Base-by-base conservation (phyloP, 1,140 invertebrate species). In the Nephotettix cincticeps region DNA sequence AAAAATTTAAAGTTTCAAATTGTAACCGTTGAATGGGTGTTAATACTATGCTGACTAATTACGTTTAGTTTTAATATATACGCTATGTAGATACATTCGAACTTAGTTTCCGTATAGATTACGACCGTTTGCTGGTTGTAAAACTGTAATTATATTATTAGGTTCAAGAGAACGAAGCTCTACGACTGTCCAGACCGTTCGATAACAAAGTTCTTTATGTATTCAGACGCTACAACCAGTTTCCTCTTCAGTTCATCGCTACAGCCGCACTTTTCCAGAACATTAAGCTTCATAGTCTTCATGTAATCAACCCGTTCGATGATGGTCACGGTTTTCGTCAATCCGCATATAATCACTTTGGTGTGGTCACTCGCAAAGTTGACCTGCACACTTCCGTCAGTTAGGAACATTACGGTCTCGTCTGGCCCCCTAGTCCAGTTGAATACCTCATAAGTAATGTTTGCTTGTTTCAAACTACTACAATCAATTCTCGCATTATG, bases 321-420 rank as follows among this genome's bases (percentile, higher is more conserved):
- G 23, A 70, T 27, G 40, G 72, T 73, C 2, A 70, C 61, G 17
- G 72, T 54, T 25, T 67, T 64, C 17, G 65, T 70, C 0, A 29
- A 1, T 1, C 63, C 63, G 27, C 68, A 70, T 17, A 73, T 30
- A 1, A 73, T 73, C 0, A 73, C 11, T 29, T 70, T 73, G 14
- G 54, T 47, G 56, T 73, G 61, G 47, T 73, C 68, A 21, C 14
- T 6, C 21, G n/a, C 11, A 45, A 70, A 73, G 27, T 70, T 70
- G 1, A 73, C 51, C 29, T 73, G 72, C n/a, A 73, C 45, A 13
- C 30, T 70, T 19, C 63, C 72, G 25, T 70, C 70, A 43, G 69
- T 65, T 3, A 73, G 23, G 4, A 68, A 29, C 63, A 70, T 68
- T 6, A 27, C 51, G 1, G 66, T 19, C 25, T 43, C 21, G 9